Conservation (phyloP, 2,113 vertebrate species). For the Psophia crepitans region DNA sequence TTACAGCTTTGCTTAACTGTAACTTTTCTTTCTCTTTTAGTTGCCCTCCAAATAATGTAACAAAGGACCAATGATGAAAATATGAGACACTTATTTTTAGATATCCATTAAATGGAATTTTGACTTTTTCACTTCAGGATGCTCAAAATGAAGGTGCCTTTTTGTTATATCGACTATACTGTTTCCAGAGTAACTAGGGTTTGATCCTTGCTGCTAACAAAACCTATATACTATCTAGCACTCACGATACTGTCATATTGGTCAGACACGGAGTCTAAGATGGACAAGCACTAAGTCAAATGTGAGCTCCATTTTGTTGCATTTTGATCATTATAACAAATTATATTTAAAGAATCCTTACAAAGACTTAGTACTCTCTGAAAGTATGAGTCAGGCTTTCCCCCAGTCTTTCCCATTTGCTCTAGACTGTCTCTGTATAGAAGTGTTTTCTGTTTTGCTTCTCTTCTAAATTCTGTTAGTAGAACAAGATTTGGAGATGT, state of each 20-base stretch:
- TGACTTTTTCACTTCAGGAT: background rate
- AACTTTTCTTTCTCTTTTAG: background rate
- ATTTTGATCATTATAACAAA: background rate
- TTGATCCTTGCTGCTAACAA: background rate
- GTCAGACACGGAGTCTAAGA: background rate
- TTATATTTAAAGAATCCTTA: background rate
- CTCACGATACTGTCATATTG: background rate
- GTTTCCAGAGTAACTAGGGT: background rate
- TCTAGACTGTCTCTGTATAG: background rate
- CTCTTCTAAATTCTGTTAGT: background rate
- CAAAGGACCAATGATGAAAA: background rate
- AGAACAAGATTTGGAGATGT: background rate
- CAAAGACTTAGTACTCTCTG: background rate
- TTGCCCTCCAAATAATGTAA: background rate
- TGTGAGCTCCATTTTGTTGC: background rate
- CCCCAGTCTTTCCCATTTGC: background rate
- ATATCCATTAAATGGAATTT: background rate
- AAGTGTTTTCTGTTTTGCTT: background rate
- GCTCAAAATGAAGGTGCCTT: background rate
- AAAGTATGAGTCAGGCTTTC: background rate
- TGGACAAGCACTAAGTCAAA: background rate
- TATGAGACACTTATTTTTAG: background rate
- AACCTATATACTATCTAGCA: background rate
- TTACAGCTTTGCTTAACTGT: background rate
- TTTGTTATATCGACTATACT: background rate